Evolutionary conservation across 1,140 invertebrate genomes (phyloP), one percentile per base, ranked within the genome.

Genomic region (Conus ventricosus): DNA sequence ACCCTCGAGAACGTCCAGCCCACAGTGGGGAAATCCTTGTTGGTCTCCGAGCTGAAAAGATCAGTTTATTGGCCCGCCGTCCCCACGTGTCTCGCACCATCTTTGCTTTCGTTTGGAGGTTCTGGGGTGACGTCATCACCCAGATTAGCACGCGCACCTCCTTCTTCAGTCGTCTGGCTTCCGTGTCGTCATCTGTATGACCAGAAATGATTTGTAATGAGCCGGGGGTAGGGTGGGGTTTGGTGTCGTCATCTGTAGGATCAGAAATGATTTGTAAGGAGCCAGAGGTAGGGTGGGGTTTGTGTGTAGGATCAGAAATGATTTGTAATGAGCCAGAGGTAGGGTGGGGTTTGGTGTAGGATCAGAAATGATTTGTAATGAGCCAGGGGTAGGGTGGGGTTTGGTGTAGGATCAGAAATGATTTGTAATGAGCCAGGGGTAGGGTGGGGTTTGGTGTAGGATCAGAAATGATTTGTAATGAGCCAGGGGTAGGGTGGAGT

Each of bases 21-120:
- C 20, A 94, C 89, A 4, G 92, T 93, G 10, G 94, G 94, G 88
- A 94, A 94, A 8, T 76, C 89, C 15, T 78, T 83, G 88, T 94
- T 91, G 39, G 89, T 91, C 23, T 67, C 89, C 8, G 94, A 94
- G 88, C 93, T 94, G 71, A 93, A 91, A 93, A 92, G 5, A 92
- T 84, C 7, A 89, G 67, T 11, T 88, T 97, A 94, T 99, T 99
- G 94, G 98, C 99, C 51, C 98, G 95, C 93, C 97, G 97, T 0
- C 98, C 98, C 99, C 99, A 99, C 0, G 99, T 99, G 5, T 97
- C 97, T 94, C 98, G 98, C 0, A 99, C 98, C 91, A 99, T 98
- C 39, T 96, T 96, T 0, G 98, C 98, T 94, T 98, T 98, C 89
- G 96, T 97, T 92, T 97, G 96, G 93, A 99, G 98, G 93, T 98